phyloP scores from a whole-genome alignment of 2,113 vertebrate species.

The Campylomormyrus tamandua region DNA sequence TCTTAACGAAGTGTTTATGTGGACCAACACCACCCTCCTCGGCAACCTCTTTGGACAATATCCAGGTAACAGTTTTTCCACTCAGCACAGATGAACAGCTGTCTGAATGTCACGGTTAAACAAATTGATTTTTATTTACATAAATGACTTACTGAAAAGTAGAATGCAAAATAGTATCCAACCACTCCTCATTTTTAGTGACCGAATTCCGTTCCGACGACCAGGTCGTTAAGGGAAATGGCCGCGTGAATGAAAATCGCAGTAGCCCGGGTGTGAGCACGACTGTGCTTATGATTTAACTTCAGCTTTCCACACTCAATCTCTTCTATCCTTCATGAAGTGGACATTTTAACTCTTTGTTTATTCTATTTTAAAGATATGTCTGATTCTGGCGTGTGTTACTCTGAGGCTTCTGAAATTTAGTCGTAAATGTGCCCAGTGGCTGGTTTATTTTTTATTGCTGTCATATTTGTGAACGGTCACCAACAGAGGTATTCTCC shows the following conservation, averaged over 20 bases:
- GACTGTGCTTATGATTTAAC: not conserved
- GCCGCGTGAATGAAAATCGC: not conserved
- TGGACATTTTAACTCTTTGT: not conserved
- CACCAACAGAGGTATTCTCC: not conserved
- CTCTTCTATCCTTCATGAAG: not conserved
- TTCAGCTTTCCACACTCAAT: not conserved
- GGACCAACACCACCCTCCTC: conserved; percentile 79
- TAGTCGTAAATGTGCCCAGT: not conserved
- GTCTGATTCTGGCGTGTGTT: not conserved
- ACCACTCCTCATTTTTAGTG: not conserved
- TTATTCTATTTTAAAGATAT: not conserved
- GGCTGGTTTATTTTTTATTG: not conserved
- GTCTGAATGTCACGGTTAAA: not conserved
- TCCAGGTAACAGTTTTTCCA: conserved; percentile 60
- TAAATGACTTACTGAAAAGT: not conserved
- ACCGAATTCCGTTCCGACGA: not conserved
- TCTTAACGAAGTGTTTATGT: conserved; percentile 72
- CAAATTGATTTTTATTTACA: not conserved
- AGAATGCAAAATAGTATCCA: not conserved
- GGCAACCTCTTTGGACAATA: conserved; percentile 73
- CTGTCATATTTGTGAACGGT: not conserved
- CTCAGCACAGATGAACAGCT: not conserved
- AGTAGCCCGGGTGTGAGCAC: not conserved
- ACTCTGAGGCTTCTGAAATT: not conserved
- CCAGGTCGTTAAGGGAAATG: not conserved